Evolutionary conservation across 1,140 invertebrate genomes (phyloP).

Genomic region (Nebria ingens): DNA sequence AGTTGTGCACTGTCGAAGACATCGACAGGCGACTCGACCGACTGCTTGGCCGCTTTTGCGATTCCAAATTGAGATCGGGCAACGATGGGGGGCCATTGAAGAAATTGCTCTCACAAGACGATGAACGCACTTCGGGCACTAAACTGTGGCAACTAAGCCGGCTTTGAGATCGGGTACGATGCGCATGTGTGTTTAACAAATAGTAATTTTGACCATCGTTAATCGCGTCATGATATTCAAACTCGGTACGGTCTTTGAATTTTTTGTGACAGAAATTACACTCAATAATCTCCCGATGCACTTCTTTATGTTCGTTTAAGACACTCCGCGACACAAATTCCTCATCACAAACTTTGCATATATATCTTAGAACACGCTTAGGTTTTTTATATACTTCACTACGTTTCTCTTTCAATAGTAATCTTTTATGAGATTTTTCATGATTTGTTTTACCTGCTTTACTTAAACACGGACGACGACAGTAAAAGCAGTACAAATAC

Average conservation of each 20-base stretch:
- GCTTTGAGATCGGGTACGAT: not conserved
- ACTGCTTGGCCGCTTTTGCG: not conserved
- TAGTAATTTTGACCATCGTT: not conserved
- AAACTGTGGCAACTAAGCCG: not conserved
- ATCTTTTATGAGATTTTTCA: not conserved
- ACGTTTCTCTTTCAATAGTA: not conserved
- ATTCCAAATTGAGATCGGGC: not conserved
- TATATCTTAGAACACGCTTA: not conserved
- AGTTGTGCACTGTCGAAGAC: not conserved
- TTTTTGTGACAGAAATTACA: not conserved
- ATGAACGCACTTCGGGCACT: not conserved
- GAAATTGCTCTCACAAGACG: not conserved
- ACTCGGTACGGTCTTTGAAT: not conserved
- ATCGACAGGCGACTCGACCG: not conserved
- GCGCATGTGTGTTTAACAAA: not conserved
- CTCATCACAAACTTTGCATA: not conserved
- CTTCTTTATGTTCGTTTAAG: not conserved
- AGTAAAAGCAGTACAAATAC: not conserved
- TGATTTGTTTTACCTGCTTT: conserved; percentile 1
- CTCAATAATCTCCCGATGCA: not conserved
- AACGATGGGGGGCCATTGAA: not conserved
- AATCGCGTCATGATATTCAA: not conserved
- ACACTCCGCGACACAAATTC: not conserved
- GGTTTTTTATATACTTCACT: not conserved
- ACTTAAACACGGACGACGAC: not conserved